Conservation (phyloP, 2,113 vertebrate species). For the Daphoenositta chrysoptera region DNA sequence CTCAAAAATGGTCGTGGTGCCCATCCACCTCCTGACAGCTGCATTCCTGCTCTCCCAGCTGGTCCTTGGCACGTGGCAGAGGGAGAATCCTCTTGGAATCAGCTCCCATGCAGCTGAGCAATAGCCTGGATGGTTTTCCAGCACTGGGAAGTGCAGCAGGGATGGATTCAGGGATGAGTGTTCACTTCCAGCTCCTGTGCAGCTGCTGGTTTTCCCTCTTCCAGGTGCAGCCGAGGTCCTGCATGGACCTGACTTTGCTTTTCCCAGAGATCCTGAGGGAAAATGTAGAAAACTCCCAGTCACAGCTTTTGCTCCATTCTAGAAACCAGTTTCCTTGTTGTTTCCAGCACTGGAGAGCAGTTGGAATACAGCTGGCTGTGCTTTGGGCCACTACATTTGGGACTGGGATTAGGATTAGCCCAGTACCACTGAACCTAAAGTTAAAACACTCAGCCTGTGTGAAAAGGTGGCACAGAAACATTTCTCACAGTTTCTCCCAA, state of each 20-base stretch:
- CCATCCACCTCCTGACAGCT: background rate
- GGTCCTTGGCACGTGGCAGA: background rate
- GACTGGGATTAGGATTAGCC: background rate
- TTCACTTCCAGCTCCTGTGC: accelerated
- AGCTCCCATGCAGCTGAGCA: background rate
- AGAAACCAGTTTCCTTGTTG: background rate
- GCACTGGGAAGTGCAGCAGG: background rate
- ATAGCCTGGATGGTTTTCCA: background rate
- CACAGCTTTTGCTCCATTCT: background rate
- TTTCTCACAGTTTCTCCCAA: background rate
- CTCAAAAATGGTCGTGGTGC: background rate
- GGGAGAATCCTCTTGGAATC: background rate
- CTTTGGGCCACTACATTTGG: background rate
- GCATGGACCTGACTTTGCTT: accelerated
- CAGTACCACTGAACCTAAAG: accelerated
- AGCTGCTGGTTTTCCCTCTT: background rate
- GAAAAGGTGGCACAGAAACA: background rate
- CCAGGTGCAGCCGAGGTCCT: background rate
- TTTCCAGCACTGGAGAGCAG: background rate
- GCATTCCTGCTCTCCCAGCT: background rate
- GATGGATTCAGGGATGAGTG: background rate
- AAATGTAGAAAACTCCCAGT: background rate
- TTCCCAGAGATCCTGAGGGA: background rate
- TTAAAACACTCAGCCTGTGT: background rate
- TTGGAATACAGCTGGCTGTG: background rate